phyloP scores from a whole-genome alignment of 2,113 vertebrate species.

The Cricetomys ansorgei region DNA sequence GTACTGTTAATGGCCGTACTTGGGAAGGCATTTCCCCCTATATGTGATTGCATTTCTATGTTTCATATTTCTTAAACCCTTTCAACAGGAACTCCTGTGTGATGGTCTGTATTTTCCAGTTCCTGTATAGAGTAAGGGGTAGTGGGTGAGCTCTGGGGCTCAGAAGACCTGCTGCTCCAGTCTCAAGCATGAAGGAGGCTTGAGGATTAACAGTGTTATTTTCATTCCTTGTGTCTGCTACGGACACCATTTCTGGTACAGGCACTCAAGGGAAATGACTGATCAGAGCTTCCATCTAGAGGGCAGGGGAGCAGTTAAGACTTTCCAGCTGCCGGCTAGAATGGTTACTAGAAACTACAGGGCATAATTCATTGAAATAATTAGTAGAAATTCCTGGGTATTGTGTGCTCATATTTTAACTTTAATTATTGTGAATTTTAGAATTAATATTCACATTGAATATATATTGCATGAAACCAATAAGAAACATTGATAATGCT shows the following conservation, averaged over 20 bases:
- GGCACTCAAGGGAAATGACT: neutral
- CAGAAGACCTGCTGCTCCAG: neutral
- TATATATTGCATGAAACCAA: neutral
- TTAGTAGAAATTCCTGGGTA: neutral
- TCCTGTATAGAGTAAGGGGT: neutral
- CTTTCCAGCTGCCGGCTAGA: neutral
- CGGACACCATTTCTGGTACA: neutral
- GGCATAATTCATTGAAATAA: neutral
- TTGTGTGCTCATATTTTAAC: neutral
- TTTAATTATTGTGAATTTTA: conserved; percentile 46
- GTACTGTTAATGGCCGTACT: too few species aligned
- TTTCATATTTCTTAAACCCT: too few species aligned
- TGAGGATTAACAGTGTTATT: neutral
- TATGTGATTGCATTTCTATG: too few species aligned
- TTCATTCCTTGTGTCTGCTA: neutral
- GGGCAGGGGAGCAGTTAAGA: neutral
- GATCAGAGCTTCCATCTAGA: neutral
- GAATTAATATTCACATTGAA: neutral
- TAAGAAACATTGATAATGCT: neutral
- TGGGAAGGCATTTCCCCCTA: too few species aligned
- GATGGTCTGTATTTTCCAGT: neutral
- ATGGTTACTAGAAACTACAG: conserved; percentile 16
- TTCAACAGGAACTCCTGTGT: neutral
- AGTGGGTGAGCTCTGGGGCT: neutral
- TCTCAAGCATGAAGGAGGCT: neutral